phyloP scores from a whole-genome alignment of 2,797 vertebrate genomes.

The Dendrocincla tyrannina region DNA sequence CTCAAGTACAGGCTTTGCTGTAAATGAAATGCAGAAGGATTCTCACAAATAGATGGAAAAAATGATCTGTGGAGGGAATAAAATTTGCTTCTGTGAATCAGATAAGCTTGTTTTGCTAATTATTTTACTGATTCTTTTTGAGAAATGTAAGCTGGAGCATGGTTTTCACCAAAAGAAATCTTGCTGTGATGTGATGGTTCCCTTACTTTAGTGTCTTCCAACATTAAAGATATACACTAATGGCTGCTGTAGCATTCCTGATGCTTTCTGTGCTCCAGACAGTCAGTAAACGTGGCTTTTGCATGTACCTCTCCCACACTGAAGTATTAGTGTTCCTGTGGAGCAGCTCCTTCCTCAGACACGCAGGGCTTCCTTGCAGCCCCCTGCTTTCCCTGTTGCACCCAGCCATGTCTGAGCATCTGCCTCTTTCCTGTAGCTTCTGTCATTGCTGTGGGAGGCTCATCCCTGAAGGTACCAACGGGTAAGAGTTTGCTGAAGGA shows the following conservation, averaged over 20 bases:
- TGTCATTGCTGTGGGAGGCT: rapidly evolving
- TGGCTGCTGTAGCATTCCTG: not conserved
- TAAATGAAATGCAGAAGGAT: not conserved
- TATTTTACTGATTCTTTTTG: not conserved
- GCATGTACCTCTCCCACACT: rapidly evolving
- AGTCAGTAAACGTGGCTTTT: not conserved
- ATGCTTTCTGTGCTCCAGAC: not conserved
- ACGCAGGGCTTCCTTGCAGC: not conserved
- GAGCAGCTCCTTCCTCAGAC: rapidly evolving
- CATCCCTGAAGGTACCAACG: not conserved
- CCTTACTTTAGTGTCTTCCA: not conserved
- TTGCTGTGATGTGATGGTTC: not conserved
- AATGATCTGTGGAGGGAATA: not conserved
- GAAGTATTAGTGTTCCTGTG: not conserved
- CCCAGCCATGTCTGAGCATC: not conserved
- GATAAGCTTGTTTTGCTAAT: not conserved
- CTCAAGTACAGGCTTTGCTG: not conserved
- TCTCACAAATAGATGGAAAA: not conserved
- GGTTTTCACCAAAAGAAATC: not conserved
- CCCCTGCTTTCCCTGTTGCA: not conserved
- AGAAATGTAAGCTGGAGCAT: not conserved
- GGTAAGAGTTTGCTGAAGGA: not conserved
- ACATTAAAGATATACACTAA: not conserved
- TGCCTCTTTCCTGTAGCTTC: not conserved
- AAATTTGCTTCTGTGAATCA: not conserved